Percentiles rank a stretch among this genome's conserved stretches.
These are phyloP conservation scores for Gadopsis bispinosus DNA, from an alignment of 2,797 vertebrate species.

Conservation along the genomic window DNA sequence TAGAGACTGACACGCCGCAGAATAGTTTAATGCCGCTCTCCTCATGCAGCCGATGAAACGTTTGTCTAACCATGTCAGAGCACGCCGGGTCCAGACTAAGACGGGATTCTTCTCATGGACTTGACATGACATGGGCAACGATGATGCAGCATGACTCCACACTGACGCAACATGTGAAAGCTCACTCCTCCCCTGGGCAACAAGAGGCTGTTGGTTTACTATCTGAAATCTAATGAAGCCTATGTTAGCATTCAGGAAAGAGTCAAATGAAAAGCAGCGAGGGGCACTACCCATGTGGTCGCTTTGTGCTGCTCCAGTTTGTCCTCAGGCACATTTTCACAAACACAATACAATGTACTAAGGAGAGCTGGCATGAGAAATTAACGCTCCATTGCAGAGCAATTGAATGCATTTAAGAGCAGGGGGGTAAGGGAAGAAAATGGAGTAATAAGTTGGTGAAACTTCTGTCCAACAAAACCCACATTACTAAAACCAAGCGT, in stretches of 20 bases:
- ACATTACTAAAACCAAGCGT: conserved; percentile 40
- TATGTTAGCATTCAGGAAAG: conserved; percentile 65
- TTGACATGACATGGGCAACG: conserved; percentile 41
- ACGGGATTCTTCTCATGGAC: conserved; percentile 45
- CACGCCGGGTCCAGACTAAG: conserved; percentile 27
- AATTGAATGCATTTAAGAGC: conserved; percentile 36
- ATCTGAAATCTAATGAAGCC: conserved; percentile 66
- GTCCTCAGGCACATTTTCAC: conserved; percentile 61
- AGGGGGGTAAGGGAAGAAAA: conserved; percentile 29
- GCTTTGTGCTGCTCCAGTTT: conserved; percentile 59
- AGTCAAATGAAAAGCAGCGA: conserved; percentile 52
- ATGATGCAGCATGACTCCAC: conserved; percentile 69
- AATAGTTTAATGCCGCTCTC: conserved; percentile 19
- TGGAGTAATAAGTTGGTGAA: conserved; percentile 11
- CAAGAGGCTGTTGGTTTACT: conserved; percentile 61
- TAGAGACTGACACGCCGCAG: conserved; percentile 24
- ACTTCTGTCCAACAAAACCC: background rate
- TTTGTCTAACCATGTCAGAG: conserved; percentile 32
- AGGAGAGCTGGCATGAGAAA: conserved; percentile 53
- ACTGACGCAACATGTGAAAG: conserved; percentile 80
- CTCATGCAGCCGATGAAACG: conserved; percentile 35
- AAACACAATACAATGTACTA: conserved; percentile 47
- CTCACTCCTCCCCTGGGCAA: conserved; percentile 46
- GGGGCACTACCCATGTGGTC: conserved; percentile 53
- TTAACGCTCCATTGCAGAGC: conserved; percentile 49